Base-by-base conservation (phyloP, 2,113 vertebrate species). In the Nansenia antarctica region DNA sequence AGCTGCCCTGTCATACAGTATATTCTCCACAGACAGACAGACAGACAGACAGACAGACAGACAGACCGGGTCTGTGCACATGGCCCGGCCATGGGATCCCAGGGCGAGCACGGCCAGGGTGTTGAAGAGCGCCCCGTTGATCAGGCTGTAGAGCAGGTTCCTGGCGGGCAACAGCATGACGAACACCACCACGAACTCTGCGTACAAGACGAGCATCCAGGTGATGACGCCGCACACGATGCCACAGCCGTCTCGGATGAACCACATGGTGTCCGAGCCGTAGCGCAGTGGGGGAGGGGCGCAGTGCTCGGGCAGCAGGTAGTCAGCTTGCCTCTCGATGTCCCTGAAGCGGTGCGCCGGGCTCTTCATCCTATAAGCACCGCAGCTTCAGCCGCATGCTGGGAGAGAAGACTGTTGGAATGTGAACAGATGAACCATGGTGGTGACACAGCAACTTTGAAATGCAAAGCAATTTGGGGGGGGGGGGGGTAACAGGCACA, bases 61-160 rank as follows among this genome's bases (percentile, higher is more conserved):
- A 94, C 97, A 95, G 87, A 98, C 98, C 72, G 98, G 98, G 88
- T 99, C 96, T 52, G 96, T 98, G 89, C 98, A 95, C 98, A 99
- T 99, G 58, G 97, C 97, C 81, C 90, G 93, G 84, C 92, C 91
- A 79, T 99, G 98, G 0, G 98, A 99, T 7, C 96, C 94, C 77
- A 99, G 90, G 69, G 98, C 97, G 39, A 99, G 87, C 90, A 98
- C 95, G 69, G 95, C 95, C 78, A 99, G 93, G 58, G 88, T 79
- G 83, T 95, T 98, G 92, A 99, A 99, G 73, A 99, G 49, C 1
- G 92, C 81, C 14, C 95, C 98, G 2, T 99, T 99, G 84, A 98
- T 85, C 81, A 93, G 70, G 78, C 95, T 98, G 89, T 99, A 99
- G 62, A 78, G 67, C 59, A 96, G 83, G 84, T 90, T 96, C 86